phyloP scores from a whole-genome alignment of 23 tunicate genomes.

The Clavelina lepadiformis region DNA sequence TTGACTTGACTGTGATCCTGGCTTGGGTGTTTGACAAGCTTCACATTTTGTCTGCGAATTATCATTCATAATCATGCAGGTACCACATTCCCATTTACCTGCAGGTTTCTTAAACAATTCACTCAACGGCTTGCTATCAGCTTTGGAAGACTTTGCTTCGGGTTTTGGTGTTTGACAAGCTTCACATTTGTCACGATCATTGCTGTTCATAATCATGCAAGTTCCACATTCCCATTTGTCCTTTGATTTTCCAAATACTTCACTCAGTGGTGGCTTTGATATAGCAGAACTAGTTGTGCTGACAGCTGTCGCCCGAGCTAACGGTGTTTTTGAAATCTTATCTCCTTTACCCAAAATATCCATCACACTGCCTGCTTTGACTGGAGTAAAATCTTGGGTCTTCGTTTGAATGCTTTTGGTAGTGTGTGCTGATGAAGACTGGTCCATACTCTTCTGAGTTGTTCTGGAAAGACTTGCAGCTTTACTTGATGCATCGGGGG shows the following conservation, averaged over 20 bases:
- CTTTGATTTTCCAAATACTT: constrained; percentile 4
- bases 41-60: not conserved
- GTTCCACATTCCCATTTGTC: constrained; percentile 3
- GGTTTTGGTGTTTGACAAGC: constrained; percentile 25
- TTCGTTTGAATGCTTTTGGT: not conserved
- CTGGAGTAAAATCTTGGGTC: no score
- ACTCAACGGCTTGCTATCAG: not conserved
- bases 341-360: constrained; percentile 1
- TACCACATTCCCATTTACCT: not conserved
- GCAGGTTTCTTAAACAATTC: no score
- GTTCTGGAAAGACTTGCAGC: not conserved
- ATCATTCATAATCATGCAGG: not conserved
- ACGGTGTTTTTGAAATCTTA: not conserved
- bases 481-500: not conserved
- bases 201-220: constrained; percentile 14
- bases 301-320: no score
- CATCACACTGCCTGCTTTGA: constrained; percentile 8
- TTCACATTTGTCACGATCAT: constrained; percentile 1
- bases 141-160: not conserved
- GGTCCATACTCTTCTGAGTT: not conserved
- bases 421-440: no score
- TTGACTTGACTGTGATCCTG: no score
- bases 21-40: not conserved
- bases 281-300: not conserved
- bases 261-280: constrained; percentile 2